Conservation (phyloP, 2,797 vertebrate genomes). For the Phataginus tetradactyla region DNA sequence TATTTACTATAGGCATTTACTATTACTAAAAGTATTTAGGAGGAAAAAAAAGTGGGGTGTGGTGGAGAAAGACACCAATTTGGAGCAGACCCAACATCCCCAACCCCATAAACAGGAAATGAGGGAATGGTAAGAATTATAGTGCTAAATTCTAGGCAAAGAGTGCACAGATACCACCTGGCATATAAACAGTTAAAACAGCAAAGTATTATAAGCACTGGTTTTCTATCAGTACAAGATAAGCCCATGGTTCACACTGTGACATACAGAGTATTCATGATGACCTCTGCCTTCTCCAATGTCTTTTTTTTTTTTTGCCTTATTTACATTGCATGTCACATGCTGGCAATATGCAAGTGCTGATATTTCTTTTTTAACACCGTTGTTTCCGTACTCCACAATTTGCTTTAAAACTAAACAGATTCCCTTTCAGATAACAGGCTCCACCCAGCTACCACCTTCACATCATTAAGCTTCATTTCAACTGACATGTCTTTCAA, state of each 20-base stretch:
- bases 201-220: background rate
- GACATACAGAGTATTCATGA: background rate
- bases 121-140: background rate
- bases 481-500: background rate
- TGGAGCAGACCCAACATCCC: background rate
- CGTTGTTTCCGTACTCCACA: background rate
- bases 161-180: background rate
- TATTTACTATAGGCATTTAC: too few species aligned
- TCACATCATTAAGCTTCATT: background rate
- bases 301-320: background rate
- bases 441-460: background rate
- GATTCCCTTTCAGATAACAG: background rate
- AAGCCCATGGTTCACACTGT: background rate
- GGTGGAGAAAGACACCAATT: background rate
- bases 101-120: background rate
- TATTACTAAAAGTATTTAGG: background rate
- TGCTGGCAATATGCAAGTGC: background rate
- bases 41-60: too few species aligned
- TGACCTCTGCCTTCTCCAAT: background rate
- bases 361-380: background rate
- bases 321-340: background rate
- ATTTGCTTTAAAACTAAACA: conserved; percentile 26
- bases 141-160: background rate
- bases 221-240: background rate
- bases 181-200: background rate